Evolutionary conservation across 2,888 invertebrate genomes (phyloP).

Genomic region (Pedicia rivosa): DNA sequence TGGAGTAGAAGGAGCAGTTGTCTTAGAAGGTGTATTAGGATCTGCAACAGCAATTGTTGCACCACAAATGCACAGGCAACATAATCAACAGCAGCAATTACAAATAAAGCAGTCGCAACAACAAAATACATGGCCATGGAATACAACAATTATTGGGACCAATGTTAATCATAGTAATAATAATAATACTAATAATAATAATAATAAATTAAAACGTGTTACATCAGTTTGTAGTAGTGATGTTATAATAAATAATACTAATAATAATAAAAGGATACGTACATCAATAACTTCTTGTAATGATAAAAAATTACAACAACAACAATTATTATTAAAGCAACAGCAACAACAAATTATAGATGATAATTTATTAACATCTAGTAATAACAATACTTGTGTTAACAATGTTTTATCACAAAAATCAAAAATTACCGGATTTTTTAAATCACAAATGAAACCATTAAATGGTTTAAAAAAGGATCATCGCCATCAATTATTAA

Average conservation of each 20-base stretch:
- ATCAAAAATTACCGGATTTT: conserved; percentile 73
- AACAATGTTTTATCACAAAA: conserved; percentile 21
- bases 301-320: background rate
- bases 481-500: conserved; percentile 7
- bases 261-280: background rate
- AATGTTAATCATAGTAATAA: background rate
- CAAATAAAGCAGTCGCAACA: background rate
- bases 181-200: background rate
- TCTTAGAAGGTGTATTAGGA: background rate
- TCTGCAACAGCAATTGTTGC: conserved; percentile 4
- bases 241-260: too few species aligned
- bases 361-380: too few species aligned
- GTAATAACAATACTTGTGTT: too few species aligned
- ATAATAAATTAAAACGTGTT: conserved; percentile 1
- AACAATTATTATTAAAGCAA: too few species aligned
- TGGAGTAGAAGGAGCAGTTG: background rate
- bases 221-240: background rate
- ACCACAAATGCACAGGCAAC: conserved; percentile 9
- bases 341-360: too few species aligned
- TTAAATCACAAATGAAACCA: conserved; percentile 68
- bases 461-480: conserved; percentile 38
- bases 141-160: conserved; percentile 2
- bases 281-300: background rate
- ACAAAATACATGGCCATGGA: conserved; percentile 8
- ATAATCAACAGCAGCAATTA: conserved; percentile 12